phyloP scores from a whole-genome alignment of 64 coral and sea anemone genomes.

The Dendronephthya gigantea region DNA sequence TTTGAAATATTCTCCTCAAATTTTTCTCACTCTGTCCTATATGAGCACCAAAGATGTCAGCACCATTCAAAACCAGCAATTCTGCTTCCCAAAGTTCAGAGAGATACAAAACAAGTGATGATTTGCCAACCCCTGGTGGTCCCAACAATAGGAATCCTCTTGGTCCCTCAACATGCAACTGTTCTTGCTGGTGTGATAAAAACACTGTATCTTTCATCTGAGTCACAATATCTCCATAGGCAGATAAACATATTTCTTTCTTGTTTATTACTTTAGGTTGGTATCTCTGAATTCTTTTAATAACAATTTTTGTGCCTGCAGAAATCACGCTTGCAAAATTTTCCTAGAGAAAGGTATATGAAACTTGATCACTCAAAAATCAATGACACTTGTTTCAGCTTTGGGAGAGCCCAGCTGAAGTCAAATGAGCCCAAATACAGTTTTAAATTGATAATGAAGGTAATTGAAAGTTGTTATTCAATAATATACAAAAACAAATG shows the following conservation, averaged over 20 bases:
- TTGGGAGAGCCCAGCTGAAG: too few species aligned
- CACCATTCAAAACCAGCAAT: conserved; percentile 62
- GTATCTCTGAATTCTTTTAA: neutral
- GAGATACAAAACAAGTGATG: conserved; percentile 55
- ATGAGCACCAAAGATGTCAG: conserved; percentile 92
- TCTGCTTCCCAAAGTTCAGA: conserved; percentile 48
- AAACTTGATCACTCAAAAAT: too few species aligned
- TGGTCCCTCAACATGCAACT: conserved; percentile 51
- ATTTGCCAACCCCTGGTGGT: conserved; percentile 77
- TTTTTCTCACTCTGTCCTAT: conserved; percentile 89
- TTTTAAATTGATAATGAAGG: too few species aligned
- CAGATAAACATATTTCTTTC: neutral
- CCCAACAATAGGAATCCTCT: conserved; percentile 83
- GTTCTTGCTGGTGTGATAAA: neutral
- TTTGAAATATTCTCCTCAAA: conserved; percentile 69
- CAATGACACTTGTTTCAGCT: too few species aligned
- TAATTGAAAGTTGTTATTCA: too few species aligned
- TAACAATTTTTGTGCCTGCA: neutral
- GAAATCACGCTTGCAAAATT: neutral
- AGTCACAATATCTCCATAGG: neutral
- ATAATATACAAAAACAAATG: too few species aligned
- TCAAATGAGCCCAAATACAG: too few species aligned
- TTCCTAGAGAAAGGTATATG: too few species aligned
- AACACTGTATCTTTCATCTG: neutral
- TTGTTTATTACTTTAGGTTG: neutral